Percentiles rank a stretch among this genome's conserved stretches.
Evolutionary conservation across 2,888 invertebrate genomes (phyloP).

Genomic region (Nemotelus nigrinus): DNA sequence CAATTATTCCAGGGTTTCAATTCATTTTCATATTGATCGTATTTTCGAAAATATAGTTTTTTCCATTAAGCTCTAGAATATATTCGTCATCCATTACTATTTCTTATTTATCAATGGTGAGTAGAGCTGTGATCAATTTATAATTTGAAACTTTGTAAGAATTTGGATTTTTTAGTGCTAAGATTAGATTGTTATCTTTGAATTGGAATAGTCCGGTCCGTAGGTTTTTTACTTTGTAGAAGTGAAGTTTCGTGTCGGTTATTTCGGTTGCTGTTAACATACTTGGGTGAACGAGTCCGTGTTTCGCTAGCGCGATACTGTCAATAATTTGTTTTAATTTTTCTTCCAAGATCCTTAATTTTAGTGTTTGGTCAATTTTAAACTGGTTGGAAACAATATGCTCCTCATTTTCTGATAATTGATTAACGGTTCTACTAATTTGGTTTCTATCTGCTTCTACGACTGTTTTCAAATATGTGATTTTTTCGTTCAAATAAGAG

Average conservation of each 20-base stretch:
- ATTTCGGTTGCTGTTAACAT: not conserved
- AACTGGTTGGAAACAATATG: not conserved
- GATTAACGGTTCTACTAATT: constrained; percentile 9
- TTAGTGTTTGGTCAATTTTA: not conserved
- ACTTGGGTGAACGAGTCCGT: not conserved
- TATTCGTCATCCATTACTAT: no score
- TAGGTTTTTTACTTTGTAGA: constrained; percentile 8
- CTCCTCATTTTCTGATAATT: not conserved
- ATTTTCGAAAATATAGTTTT: not conserved
- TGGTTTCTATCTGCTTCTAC: constrained; percentile 22
- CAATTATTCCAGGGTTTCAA: constrained; percentile 19
- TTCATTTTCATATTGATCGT: constrained; percentile 23
- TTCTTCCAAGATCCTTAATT: not conserved
- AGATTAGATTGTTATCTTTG: not conserved
- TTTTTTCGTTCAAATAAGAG: constrained; percentile 1
- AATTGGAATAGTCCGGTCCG: not conserved
- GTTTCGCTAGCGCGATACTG: not conserved
- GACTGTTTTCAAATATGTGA: constrained; percentile 1
- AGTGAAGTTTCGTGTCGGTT: no score
- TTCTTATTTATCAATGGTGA: not conserved
- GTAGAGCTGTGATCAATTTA: not conserved
- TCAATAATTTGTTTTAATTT: constrained; percentile 7
- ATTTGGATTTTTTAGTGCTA: constrained; percentile 8
- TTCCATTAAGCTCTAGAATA: no score
- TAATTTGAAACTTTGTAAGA: not conserved